phyloP scores from a whole-genome alignment of 1,140 invertebrate genomes.

The Mamestra configurata region DNA sequence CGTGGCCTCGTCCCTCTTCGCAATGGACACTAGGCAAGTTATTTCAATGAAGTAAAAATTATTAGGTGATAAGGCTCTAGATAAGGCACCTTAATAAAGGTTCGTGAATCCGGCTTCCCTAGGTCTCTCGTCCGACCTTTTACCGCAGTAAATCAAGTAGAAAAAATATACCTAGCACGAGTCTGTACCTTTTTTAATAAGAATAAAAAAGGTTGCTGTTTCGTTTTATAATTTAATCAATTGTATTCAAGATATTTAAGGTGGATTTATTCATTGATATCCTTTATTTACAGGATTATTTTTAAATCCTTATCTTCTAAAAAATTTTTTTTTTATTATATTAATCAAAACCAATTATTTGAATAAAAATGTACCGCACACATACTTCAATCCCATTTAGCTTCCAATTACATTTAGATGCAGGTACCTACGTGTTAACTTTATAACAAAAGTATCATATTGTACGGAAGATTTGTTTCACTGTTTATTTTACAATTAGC shows the following conservation, averaged over 20 bases:
- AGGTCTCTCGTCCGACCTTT: neutral
- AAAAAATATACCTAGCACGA: neutral
- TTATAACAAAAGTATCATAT: slow-evolving; percentile 22
- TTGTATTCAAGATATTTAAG: neutral
- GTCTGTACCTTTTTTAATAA: neutral
- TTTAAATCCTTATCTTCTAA: too few relatives aligned
- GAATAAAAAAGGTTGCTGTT: neutral
- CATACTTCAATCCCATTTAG: neutral
- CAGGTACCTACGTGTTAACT: slow-evolving; percentile 35
- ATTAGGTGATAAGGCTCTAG: slow-evolving; percentile 19
- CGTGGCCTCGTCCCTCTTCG: slow-evolving; percentile 55
- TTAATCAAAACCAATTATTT: slow-evolving; percentile 13
- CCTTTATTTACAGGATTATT: too few relatives aligned
- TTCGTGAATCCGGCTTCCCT: neutral
- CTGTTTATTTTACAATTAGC: slow-evolving; percentile 13
- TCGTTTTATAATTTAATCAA: neutral
- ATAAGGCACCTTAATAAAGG: neutral
- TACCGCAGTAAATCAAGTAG: neutral
- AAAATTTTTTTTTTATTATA: too few relatives aligned
- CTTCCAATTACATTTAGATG: neutral
- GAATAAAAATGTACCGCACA: neutral
- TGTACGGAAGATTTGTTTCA: slow-evolving; percentile 17
- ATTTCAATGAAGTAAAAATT: slow-evolving; percentile 6
- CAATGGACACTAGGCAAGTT: slow-evolving; percentile 80
- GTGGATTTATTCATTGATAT: too few relatives aligned